Base-by-base conservation (phyloP, 2,113 vertebrate species). In the Mugil cephalus region DNA sequence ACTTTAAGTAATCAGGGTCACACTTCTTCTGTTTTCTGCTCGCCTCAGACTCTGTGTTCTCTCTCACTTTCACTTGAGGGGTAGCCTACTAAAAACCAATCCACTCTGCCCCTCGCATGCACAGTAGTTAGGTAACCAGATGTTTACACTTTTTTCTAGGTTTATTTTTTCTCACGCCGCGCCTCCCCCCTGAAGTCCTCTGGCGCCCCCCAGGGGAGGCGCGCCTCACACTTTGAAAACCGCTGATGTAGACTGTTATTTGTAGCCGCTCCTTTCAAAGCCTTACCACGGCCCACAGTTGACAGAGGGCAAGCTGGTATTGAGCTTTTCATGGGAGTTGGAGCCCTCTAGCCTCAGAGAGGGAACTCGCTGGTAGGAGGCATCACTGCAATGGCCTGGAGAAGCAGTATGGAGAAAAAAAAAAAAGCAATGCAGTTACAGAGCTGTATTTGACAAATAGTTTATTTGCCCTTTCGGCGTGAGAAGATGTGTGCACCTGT, bases 221-320 rank as follows among this genome's bases (percentile, higher is more conserved):
- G n/a, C n/a, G n/a, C n/a, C n/a, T n/a, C n/a, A n/a, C n/a, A n/a
- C n/a, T n/a, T n/a, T n/a, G n/a, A n/a, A n/a, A n/a, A n/a, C n/a
- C n/a, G n/a, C n/a, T n/a, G n/a, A n/a, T n/a, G 10, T 55, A 21
- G 21, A 59, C 1, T 42, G 36, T 15, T 30, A 53, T 9, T 18
- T 66, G 13, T 17, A 42, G 21, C 45, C 7, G 13, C 35, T 60
- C 0, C 45, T 18, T 21, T 50, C 2, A n/a, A 14, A 7, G 7
- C 42, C 87, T 80, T 61, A 92, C 91, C 92, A 93, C 19, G 89
- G 94, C 75, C 95, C 86, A 83, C 96, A 98, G 93, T 96, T 97
- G 50, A 99, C 91, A 0, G 97, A 97, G 0, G 97, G 98, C 90
- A 98, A 94, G 91, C 98, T 99, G 95, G 95, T 96, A 90, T 98